Evolutionary conservation across 1,140 invertebrate genomes (phyloP).

Genomic region (Diuraphis noxia): DNA sequence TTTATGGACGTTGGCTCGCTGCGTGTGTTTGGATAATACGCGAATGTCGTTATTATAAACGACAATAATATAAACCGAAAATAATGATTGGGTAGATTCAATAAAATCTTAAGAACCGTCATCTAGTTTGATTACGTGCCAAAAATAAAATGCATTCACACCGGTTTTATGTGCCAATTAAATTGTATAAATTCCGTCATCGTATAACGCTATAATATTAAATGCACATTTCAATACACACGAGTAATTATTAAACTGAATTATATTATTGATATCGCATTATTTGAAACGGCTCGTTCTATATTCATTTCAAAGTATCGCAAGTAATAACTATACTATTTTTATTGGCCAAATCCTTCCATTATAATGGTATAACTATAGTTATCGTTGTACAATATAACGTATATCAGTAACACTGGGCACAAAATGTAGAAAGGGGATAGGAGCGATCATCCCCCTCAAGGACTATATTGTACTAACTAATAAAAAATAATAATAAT

Average conservation of each 20-base stretch:
- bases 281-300: not conserved
- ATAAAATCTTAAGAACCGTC: constrained; percentile 9
- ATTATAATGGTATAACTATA: too few species aligned
- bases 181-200: not conserved
- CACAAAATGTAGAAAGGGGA: too few species aligned
- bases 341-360: not conserved
- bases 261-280: not conserved
- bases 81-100: constrained; percentile 11
- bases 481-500: too few species aligned
- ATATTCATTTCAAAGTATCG: not conserved
- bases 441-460: too few species aligned
- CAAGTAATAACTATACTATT: not conserved
- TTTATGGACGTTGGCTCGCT: not conserved
- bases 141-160: not conserved
- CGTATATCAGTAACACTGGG: not conserved
- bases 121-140: not conserved
- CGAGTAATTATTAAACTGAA: too few species aligned
- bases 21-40: not conserved
- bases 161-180: not conserved
- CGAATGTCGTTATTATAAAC: not conserved
- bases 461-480: too few species aligned
- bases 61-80: constrained; percentile 14
- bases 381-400: not conserved
- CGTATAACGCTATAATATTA: not conserved
- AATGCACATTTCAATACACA: not conserved